Conservation (phyloP, 2,113 vertebrate genomes). For the Microtus pennsylvanicus region DNA sequence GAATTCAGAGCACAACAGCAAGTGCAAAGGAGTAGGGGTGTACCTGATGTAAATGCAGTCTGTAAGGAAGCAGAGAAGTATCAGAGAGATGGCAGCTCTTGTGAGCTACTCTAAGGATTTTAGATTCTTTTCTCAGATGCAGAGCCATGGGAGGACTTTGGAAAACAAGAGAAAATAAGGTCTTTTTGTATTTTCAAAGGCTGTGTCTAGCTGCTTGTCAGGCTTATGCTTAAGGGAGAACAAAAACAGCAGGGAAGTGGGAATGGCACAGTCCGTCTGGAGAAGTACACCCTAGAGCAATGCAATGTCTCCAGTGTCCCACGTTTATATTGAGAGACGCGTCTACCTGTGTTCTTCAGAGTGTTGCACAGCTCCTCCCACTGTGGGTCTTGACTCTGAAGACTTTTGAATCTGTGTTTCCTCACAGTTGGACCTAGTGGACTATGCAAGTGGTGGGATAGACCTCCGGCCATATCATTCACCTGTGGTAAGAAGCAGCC, state of each 20-base stretch:
- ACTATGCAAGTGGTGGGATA: background rate
- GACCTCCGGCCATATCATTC: background rate
- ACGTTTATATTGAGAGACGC: background rate
- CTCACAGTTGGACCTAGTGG: background rate
- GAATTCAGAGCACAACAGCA: background rate
- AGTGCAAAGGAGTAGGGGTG: background rate
- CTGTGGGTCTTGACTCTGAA: background rate
- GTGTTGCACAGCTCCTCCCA: background rate
- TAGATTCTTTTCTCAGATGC: background rate
- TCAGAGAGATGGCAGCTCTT: background rate
- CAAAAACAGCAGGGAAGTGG: background rate
- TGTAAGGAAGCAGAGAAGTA: background rate
- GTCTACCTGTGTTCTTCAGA: background rate
- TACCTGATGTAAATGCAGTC: background rate
- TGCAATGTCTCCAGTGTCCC: background rate
- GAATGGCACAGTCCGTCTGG: background rate
- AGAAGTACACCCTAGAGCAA: background rate
- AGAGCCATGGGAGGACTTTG: background rate
- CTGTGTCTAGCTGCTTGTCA: background rate
- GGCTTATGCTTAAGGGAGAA: background rate
- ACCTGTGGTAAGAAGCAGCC: background rate
- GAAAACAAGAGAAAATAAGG: background rate
- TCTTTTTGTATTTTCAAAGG: conserved; percentile 19
- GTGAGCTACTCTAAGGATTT: background rate
- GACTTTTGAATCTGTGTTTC: background rate